Evolutionary conservation across 2,888 invertebrate species (phyloP), one percentile per base, ranked within the genome.

Genomic region (Stratiomys singularior): DNA sequence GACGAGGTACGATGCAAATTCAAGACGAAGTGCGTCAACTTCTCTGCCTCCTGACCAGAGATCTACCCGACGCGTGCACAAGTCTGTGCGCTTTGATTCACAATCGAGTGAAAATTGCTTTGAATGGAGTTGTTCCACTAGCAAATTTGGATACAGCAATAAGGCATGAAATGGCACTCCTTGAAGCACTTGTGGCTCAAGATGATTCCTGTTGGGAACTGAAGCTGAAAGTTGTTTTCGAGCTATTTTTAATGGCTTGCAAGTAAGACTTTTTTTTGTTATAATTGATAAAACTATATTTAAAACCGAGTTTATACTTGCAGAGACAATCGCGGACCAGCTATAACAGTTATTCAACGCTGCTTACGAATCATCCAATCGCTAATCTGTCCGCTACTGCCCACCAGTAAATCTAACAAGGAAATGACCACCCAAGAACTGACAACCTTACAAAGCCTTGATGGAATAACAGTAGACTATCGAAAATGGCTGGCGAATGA

Each of bases 161-260:
- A 0, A 91, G 97, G 2, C 96, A 97, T 83, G 94, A 98, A 85
- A 96, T 98, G 86, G 90, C 96, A 9, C 88, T 98, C 15, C 87
- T 98, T 28, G 95, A 96, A 0, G 93, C 95, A 0, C 90, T 97
- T 64, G 93, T 98, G 1, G 94, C 96, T 82, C 96, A 96, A 81
- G 96, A 97, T 83, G 98, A 98, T 85, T 92, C 94, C 2, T 97
- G 97, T 85, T 98, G 98, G 98, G 98, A 98, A 85, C 92, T 94
- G 80, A 93, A 98, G 83, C 88, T 98, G 0, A 91, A 95, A 66
- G 94, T 95, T 84, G 94, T 97, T 79, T 94, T 98, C 88, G 93
- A 93, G 81, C 88, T 98, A 76, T 97, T 98, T 88, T 89, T 96
- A 77, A 90, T 92, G 88, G 93, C 94, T 3, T 93, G 93, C 81